phyloP scores from a whole-genome alignment of 2,113 vertebrate species.

The Paratilapia polleni region DNA sequence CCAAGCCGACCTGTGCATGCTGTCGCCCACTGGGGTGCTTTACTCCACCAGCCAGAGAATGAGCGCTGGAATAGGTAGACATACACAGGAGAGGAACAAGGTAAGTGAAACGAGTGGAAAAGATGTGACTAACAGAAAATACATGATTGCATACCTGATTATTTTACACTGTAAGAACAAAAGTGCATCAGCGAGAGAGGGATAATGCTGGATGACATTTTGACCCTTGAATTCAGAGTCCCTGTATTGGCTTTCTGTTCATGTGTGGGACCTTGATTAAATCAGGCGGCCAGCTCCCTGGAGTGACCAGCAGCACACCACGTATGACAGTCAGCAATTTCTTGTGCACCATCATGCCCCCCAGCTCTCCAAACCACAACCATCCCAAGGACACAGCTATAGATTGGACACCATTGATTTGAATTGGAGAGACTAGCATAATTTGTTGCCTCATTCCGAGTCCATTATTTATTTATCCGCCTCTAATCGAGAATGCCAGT shows the following conservation, averaged over 20 bases:
- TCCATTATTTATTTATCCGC: slow-evolving; percentile 72
- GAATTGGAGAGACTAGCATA: slow-evolving; percentile 44
- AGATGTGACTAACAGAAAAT: slow-evolving; percentile 21
- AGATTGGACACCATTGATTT: slow-evolving; percentile 60
- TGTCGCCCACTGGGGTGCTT: slow-evolving; percentile 19
- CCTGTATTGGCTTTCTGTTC: slow-evolving; percentile 44
- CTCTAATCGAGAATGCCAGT: slow-evolving; percentile 51
- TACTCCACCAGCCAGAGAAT: background rate
- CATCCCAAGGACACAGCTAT: slow-evolving; percentile 67
- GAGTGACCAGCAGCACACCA: slow-evolving; percentile 32
- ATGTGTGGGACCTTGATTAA: slow-evolving; percentile 62
- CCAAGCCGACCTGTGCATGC: slow-evolving; percentile 37
- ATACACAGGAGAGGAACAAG: slow-evolving; percentile 17
- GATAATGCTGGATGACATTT: background rate
- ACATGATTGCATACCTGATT: slow-evolving; percentile 9
- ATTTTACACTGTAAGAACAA: background rate
- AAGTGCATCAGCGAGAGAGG: background rate
- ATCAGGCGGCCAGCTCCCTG: slow-evolving; percentile 35
- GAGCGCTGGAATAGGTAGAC: background rate
- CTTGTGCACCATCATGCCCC: slow-evolving; percentile 37
- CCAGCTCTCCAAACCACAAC: slow-evolving; percentile 32
- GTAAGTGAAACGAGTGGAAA: slow-evolving; percentile 18
- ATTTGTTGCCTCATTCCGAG: slow-evolving; percentile 65
- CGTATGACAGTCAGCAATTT: slow-evolving; percentile 53
- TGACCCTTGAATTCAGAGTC: slow-evolving; percentile 27